These are phyloP conservation scores for Neodiprion virginianus DNA, from an alignment of 1,140 invertebrate species.

Conservation along the genomic window DNA sequence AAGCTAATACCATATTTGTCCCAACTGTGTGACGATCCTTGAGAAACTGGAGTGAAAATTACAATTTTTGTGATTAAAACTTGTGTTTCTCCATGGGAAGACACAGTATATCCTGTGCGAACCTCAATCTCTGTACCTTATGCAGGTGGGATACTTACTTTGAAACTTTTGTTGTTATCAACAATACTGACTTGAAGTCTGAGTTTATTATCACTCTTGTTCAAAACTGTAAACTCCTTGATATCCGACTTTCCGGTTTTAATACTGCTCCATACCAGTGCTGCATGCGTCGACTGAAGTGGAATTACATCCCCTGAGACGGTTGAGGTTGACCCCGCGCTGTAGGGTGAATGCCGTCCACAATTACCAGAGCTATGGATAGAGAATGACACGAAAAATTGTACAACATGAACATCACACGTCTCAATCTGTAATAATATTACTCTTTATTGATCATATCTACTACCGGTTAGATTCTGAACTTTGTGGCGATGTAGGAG, in stretches of 20 bases:
- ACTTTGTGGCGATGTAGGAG: neutral
- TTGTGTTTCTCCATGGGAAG: neutral
- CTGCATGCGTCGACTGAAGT: slow-evolving; percentile 58
- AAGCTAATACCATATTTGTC: slow-evolving; percentile 42
- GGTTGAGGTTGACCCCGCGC: slow-evolving; percentile 46
- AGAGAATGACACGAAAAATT: slow-evolving; percentile 4
- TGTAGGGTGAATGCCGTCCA: slow-evolving; percentile 53
- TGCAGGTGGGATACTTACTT: slow-evolving; percentile 34
- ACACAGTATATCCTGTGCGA: neutral
- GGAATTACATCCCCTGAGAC: slow-evolving; percentile 51
- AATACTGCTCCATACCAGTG: slow-evolving; percentile 63
- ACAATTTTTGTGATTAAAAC: slow-evolving; percentile 19
- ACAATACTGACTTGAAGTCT: slow-evolving; percentile 57
- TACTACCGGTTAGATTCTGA: too few species aligned
- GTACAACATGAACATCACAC: neutral
- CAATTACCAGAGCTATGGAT: slow-evolving; percentile 40
- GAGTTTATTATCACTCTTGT: slow-evolving; percentile 59
- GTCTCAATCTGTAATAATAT: too few species aligned
- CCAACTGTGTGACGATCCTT: slow-evolving; percentile 46
- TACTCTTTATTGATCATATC: too few species aligned
- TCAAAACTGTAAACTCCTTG: slow-evolving; percentile 61
- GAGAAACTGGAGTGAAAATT: slow-evolving; percentile 42
- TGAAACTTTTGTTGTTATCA: slow-evolving; percentile 50
- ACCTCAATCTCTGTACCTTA: neutral
- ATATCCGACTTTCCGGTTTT: slow-evolving; percentile 57